These are phyloP conservation scores for Sarcophaga carnaria DNA, from an alignment of 2,888 invertebrate genomes.

Conservation along the genomic window DNA sequence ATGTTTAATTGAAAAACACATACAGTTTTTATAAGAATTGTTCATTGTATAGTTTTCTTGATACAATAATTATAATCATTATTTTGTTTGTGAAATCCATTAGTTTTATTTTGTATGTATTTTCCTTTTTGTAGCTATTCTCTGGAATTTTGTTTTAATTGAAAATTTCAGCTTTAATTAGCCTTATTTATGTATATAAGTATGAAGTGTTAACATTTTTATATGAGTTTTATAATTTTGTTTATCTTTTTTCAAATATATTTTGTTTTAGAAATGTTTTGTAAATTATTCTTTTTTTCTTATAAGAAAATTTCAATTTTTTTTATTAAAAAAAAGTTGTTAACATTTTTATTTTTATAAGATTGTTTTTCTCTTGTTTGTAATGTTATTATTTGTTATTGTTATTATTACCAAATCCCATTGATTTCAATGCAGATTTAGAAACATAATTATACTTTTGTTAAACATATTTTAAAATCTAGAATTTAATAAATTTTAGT, in stretches of 20 bases:
- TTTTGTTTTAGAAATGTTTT: constrained; percentile 74
- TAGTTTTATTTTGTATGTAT: constrained; percentile 19
- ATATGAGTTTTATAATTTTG: constrained; percentile 21
- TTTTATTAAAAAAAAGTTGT: constrained; percentile 74
- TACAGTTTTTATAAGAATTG: constrained; percentile 34
- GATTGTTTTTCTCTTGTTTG: constrained; percentile 18
- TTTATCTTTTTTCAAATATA: constrained; percentile 53
- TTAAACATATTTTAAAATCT: constrained; percentile 35
- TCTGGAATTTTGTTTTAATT: constrained; percentile 74
- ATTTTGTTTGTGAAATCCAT: constrained; percentile 13
- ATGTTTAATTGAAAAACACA: constrained; percentile 34
- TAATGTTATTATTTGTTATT: constrained; percentile 31
- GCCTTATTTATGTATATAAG: constrained; percentile 15
- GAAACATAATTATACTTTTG: too few relatives aligned
- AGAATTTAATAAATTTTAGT: constrained; percentile 31
- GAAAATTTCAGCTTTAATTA: constrained; percentile 51
- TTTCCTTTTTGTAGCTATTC: constrained; percentile 75
- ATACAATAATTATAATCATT: not conserved
- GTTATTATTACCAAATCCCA: constrained; percentile 18
- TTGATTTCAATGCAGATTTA: constrained; percentile 38
- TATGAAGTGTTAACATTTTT: not conserved
- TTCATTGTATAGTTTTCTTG: not conserved
- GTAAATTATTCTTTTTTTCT: constrained; percentile 67
- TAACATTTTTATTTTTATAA: constrained; percentile 48
- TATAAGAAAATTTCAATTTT: constrained; percentile 76